Conservation (phyloP, 2,113 vertebrate species). For the Catharus minimus region DNA sequence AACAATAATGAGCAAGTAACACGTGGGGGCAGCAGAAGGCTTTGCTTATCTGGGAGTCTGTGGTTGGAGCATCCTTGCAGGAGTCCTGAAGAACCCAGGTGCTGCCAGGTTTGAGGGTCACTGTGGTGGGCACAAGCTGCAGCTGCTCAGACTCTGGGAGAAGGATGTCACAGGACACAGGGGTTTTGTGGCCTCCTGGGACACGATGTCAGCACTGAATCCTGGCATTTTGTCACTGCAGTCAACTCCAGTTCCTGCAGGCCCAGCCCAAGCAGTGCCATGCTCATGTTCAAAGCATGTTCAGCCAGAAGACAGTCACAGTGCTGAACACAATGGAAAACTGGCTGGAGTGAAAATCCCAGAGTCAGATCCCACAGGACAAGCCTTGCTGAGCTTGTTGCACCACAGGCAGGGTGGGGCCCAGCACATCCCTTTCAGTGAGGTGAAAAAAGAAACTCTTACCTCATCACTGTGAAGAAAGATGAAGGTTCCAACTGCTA, state of each 20-base stretch:
- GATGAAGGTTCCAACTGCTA: not conserved
- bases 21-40: conserved; percentile 48
- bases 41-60: not conserved
- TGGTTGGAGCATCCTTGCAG: not conserved
- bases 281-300: not conserved
- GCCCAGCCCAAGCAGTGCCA: not conserved
- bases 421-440: not conserved
- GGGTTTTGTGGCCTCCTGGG: not conserved
- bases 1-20: conserved; percentile 10
- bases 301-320: not conserved
- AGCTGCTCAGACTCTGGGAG: not conserved
- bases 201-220: not conserved
- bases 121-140: not conserved
- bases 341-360: not conserved
- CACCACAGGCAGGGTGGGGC: not conserved
- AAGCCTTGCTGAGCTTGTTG: not conserved
- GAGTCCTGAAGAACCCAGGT: not conserved
- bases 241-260: not conserved
- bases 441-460: not conserved
- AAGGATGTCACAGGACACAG: not conserved
- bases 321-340: not conserved
- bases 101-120: not conserved
- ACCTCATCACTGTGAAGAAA: not conserved
- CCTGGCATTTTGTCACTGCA: not conserved
- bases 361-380: not conserved